A percentile compares a stretch with the other conserved stretches of the same genome.
phyloP scores from a whole-genome alignment of 2,113 vertebrate genomes.

The Leucoraja erinaceus region DNA sequence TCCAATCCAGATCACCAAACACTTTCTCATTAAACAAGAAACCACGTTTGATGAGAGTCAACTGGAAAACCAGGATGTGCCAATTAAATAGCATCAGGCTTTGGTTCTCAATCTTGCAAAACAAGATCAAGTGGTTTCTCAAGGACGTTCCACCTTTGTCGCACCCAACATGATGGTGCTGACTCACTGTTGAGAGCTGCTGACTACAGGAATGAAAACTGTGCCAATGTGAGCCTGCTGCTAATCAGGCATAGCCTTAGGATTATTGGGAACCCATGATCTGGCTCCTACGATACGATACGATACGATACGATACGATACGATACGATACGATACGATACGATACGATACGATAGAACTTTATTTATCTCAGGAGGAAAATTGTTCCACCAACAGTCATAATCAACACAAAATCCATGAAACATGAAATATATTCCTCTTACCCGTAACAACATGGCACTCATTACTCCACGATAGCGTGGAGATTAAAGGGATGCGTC shows the following conservation, averaged over 20 bases:
- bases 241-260: background rate
- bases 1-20: background rate
- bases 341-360: too few relatives aligned
- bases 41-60: background rate
- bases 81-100: background rate
- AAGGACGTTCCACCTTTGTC: background rate
- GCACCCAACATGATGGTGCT: background rate
- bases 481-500: background rate
- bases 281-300: background rate
- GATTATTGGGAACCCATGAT: background rate
- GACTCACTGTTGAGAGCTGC: background rate
- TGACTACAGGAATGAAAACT: background rate
- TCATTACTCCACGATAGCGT: too few relatives aligned
- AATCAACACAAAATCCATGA: too few relatives aligned
- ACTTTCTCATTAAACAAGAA: background rate
- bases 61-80: background rate
- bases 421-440: too few relatives aligned
- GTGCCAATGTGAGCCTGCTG: background rate
- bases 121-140: background rate
- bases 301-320: too few relatives aligned
- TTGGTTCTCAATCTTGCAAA: background rate
- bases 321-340: too few relatives aligned
- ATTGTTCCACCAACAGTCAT: too few relatives aligned
- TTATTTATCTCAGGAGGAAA: too few relatives aligned
- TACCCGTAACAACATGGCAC: background rate